Base-by-base conservation (phyloP, 2,797 vertebrate species). In the Propithecus deckenii region DNA sequence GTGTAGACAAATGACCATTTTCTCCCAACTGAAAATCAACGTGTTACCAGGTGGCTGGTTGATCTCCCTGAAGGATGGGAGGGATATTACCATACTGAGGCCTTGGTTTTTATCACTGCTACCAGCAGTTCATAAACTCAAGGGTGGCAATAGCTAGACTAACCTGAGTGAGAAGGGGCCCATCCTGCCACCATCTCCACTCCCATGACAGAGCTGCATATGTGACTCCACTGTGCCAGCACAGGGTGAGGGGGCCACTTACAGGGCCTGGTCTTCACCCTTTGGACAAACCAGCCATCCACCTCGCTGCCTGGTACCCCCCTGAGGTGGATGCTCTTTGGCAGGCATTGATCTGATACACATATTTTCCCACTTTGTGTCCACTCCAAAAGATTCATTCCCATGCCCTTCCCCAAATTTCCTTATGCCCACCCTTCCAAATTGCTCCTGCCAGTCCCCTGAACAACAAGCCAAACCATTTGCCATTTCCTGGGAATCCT, bases 191-290 rank as follows among this genome's bases (percentile, higher is more conserved):
- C 30, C 18, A 4, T 4, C 1, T 65, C 30, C 5, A 7, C 12
- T 67, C n/a, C 4, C 9, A 5, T 65, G 55, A 5, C 41, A 79
- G 25, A 76, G 13, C 10, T 43, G 23, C 15, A n/a, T 9, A 6
- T 17, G 1, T 6, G 12, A 2, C 4, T n/a, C 74, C 23, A 43
- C 20, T 76, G 22, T 41, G 69, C 32, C 63, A 35, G 17, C 1
- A n/a, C 63, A 4, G 32, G 17, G 3, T 25, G 3, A 4, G 32
- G 63, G 32, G 2, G 4, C 5, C 28, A 28, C 0, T 57, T 35
- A 72, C 9, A 75, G 32, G 88, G 38, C 15, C 0, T 46, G 20
- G 57, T 14, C 38, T 22, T 55, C 55, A 52, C 23, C 61, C 46
- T 86, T 50, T 83, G 74, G 15, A 86, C 28, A 72, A 65, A 28